Conservation (phyloP, 2,888 invertebrate genomes). For the Chirona hameri region DNA sequence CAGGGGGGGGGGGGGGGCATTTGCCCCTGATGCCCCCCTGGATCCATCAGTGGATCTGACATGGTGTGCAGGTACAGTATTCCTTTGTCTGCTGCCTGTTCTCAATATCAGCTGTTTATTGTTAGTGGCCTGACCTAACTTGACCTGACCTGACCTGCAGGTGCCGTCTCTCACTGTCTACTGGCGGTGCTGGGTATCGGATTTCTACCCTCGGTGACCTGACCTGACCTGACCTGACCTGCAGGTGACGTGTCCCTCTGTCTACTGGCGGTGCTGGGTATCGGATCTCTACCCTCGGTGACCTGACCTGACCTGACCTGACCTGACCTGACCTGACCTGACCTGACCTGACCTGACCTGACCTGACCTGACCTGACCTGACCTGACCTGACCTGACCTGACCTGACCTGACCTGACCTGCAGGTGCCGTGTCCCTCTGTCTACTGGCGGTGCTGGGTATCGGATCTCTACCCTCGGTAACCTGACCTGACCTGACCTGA, state of each 20-base stretch:
- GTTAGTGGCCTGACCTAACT: no score
- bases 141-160: not conserved
- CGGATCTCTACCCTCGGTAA: constrained; percentile 40
- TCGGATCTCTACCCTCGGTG: constrained; percentile 40
- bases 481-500: no score
- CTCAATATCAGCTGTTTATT: constrained; percentile 40
- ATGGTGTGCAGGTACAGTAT: constrained; percentile 37
- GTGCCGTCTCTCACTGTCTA: constrained; percentile 35
- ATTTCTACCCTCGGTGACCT: not conserved
- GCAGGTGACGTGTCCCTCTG: constrained; percentile 38
- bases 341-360: constrained; percentile 31
- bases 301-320: constrained; percentile 32
- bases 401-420: no score
- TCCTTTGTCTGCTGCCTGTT: constrained; percentile 37
- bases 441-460: constrained; percentile 39
- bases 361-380: not conserved
- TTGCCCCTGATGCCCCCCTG: no score
- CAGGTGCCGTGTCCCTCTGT: constrained; percentile 38
- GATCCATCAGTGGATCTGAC: no score
- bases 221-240: no score
- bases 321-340: not conserved
- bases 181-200: constrained; percentile 38
- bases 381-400: not conserved
- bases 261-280: constrained; percentile 39
- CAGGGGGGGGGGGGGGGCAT: no score